Base-by-base conservation (phyloP, 1,140 invertebrate species). In the Psix sp. region DNA sequence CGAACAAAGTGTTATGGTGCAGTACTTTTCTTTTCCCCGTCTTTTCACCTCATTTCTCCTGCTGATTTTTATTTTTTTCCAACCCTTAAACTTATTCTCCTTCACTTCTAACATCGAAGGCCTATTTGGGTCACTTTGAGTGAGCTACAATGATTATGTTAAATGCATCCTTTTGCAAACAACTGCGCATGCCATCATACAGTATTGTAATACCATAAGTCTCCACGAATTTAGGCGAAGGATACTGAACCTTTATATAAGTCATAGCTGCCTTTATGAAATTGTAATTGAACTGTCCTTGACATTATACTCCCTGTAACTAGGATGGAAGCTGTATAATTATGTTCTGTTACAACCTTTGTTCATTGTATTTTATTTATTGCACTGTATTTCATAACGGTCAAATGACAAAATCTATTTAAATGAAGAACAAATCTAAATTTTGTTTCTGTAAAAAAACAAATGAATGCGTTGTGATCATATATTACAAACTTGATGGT, bases 201-300 rank as follows among this genome's bases (percentile, higher is more conserved):
- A 79, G 77, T 79, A 79, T 79, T 79, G 51, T 79, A 74, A 73
- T 77, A 77, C 67, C 63, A 51, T 74, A 74, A 77, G 77, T 63
- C 51, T 63, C 26, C 36, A 59, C 33, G 39, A 74, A 71, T 72
- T 71, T 76, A 70, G 59, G 17, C 9, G 36, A 68, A 65, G 68
- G 66, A 45, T 57, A 35, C 46, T 56, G 17, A 71, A 11, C 31
- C 21, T 48, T 59, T 63, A 43, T 18, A 59, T 51, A 65, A 63
- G 63, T 59, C 26, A 46, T 74, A 67, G 49, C 56, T 74, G 56
- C 43, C 49, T 67, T 74, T 63, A 62, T 62, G 40, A 66, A 60
- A 54, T 62, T 54, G 48, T 62, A 48, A 66, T 33, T 43, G 38
- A 62, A 54, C 57, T 51, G 9, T 38, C 26, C 18, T 10, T 43